Evolutionary conservation across 2,888 invertebrate species (phyloP).

Genomic region (Melinaea menophilus): DNA sequence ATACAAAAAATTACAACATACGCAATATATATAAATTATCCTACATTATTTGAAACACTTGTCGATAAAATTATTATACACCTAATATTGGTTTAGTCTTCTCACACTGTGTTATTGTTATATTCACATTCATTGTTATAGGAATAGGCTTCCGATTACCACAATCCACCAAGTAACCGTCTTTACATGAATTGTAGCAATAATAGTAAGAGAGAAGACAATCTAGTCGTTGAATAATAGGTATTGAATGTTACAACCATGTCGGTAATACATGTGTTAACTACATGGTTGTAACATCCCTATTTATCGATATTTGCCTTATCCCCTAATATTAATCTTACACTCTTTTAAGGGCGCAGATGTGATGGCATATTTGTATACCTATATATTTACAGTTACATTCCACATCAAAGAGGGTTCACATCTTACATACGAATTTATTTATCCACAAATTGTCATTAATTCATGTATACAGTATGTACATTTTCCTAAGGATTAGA

Average conservation of each 20-base stretch:
- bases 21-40: constrained; percentile 48
- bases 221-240: constrained; percentile 6
- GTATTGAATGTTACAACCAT: no score
- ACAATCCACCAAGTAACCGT: constrained; percentile 36
- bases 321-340: constrained; percentile 5
- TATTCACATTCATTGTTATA: constrained; percentile 62
- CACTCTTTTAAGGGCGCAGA: constrained; percentile 25
- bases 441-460: constrained; percentile 23
- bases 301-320: background rate
- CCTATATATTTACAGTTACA: constrained; percentile 45
- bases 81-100: constrained; percentile 57
- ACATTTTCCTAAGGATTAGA: constrained; percentile 36
- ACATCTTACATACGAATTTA: constrained; percentile 18
- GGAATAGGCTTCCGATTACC: constrained; percentile 56
- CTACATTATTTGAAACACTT: constrained; percentile 57
- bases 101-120: constrained; percentile 69
- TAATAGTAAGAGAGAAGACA: constrained; percentile 26
- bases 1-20: constrained; percentile 72
- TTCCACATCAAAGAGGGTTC: constrained; percentile 34
- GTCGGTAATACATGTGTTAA: background rate
- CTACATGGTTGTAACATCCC: background rate
- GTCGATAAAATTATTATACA: constrained; percentile 56
- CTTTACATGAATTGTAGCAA: constrained; percentile 11
- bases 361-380: constrained; percentile 40
- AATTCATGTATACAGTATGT: constrained; percentile 37